phyloP scores from a whole-genome alignment of 2,888 invertebrate genomes.

The Brassicogethes aeneus region DNA sequence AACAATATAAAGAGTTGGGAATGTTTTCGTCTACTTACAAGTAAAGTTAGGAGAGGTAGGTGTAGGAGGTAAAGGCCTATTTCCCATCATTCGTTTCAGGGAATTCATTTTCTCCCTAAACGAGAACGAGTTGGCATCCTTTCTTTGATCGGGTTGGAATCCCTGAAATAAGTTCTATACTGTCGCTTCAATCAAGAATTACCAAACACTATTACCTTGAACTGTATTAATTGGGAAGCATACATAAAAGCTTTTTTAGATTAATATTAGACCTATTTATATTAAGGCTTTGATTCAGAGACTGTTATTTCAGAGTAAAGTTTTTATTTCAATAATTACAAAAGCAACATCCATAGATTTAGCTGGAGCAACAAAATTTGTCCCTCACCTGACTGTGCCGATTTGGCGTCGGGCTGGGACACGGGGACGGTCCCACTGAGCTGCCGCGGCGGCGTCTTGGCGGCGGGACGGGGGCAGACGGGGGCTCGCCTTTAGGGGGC shows the following conservation, averaged over 20 bases:
- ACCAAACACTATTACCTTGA: background rate
- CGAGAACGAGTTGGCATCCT: slow-evolving; percentile 29
- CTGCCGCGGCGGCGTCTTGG: slow-evolving; percentile 50
- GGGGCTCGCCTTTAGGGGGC: slow-evolving; percentile 55
- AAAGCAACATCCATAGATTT: slow-evolving; percentile 8
- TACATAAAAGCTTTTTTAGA: slow-evolving; percentile 3
- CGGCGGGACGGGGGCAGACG: slow-evolving; percentile 55
- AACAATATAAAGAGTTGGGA: no score
- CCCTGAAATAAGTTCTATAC: slow-evolving; percentile 30
- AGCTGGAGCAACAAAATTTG: slow-evolving; percentile 39
- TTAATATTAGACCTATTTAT: no score
- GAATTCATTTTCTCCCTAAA: slow-evolving; percentile 44
- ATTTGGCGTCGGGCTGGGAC: slow-evolving; percentile 41
- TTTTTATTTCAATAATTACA: background rate
- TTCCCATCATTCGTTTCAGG: slow-evolving; percentile 40
- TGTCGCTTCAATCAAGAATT: slow-evolving; percentile 31
- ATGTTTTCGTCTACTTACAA: slow-evolving; percentile 15
- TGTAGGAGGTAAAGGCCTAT: slow-evolving; percentile 48
- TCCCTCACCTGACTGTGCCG: slow-evolving; percentile 39
- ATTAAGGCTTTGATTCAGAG: slow-evolving; percentile 27
- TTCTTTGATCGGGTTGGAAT: slow-evolving; percentile 23
- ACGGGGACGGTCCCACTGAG: slow-evolving; percentile 42
- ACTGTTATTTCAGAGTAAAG: slow-evolving; percentile 7
- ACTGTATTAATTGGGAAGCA: background rate
- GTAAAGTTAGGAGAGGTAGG: slow-evolving; percentile 31